phyloP scores from a whole-genome alignment of 2,888 invertebrate species.

The Eustalomyia histrio region DNA sequence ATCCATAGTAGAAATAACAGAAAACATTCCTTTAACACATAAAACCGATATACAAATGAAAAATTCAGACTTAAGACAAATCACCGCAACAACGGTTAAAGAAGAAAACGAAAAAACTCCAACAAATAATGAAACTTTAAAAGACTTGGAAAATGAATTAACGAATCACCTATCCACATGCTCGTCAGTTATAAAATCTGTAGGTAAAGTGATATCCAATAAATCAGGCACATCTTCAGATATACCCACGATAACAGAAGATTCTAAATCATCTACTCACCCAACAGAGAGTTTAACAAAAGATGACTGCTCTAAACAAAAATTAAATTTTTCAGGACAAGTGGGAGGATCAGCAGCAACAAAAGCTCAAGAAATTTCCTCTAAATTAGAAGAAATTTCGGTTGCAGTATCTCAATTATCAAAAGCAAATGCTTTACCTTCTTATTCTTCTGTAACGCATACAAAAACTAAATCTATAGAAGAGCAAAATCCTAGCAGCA shows the following conservation, averaged over 20 bases:
- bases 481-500: neutral
- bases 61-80: conserved; percentile 12
- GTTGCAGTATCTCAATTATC: conserved; percentile 59
- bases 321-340: conserved; percentile 50
- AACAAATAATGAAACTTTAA: conserved; percentile 2
- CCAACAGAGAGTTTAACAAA: neutral
- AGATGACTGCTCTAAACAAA: conserved; percentile 19
- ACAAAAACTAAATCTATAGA: conserved; percentile 29
- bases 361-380: conserved; percentile 63
- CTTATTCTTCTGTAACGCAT: conserved; percentile 42
- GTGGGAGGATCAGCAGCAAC: conserved; percentile 29
- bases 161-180: conserved; percentile 4
- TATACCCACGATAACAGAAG: conserved; percentile 36
- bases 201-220: conserved; percentile 29
- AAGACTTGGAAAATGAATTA: conserved; percentile 7
- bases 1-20: conserved; percentile 55
- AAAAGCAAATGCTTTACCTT: conserved; percentile 59
- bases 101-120: neutral
- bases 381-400: conserved; percentile 64
- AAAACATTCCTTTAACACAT: conserved; percentile 57
- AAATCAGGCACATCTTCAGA: conserved; percentile 26
- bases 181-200: conserved; percentile 43
- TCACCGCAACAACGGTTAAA: neutral
- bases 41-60: conserved; percentile 11
- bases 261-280: conserved; percentile 11